Conservation (phyloP, 1,140 invertebrate genomes). For the Antheraea mylitta region DNA sequence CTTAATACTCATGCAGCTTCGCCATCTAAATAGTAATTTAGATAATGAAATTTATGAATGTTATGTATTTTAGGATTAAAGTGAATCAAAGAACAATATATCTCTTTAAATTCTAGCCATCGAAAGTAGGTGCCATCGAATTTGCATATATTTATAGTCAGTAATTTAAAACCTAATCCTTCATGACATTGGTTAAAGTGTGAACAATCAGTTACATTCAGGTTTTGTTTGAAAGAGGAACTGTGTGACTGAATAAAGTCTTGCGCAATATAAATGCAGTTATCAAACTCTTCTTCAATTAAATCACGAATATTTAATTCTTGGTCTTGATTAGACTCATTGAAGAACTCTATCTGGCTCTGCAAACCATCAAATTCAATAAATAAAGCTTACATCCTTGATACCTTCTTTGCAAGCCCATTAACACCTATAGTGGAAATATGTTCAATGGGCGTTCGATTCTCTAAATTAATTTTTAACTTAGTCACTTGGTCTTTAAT, state of each 20-base stretch:
- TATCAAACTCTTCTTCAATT: slow-evolving; percentile 30
- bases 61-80: slow-evolving; percentile 25
- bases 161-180: slow-evolving; percentile 28
- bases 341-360: slow-evolving; percentile 35
- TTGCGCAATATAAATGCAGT: slow-evolving; percentile 23
- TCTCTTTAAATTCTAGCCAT: slow-evolving; percentile 50
- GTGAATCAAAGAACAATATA: slow-evolving; percentile 43
- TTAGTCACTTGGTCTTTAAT: slow-evolving; percentile 15
- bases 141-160: slow-evolving; percentile 40
- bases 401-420: slow-evolving; percentile 17
- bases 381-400: slow-evolving; percentile 14
- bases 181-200: slow-evolving; percentile 8
- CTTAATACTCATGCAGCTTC: slow-evolving; percentile 22
- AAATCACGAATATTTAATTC: slow-evolving; percentile 26
- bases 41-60: too few relatives aligned
- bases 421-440: slow-evolving; percentile 14
- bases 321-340: slow-evolving; percentile 16
- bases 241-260: slow-evolving; percentile 13
- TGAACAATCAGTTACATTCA: background rate
- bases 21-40: slow-evolving; percentile 35
- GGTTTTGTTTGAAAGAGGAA: background rate
- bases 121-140: slow-evolving; percentile 43
- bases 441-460: background rate
- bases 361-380: slow-evolving; percentile 31
- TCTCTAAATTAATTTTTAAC: slow-evolving; percentile 24